Percentiles rank a stretch among this genome's conserved stretches.
These are phyloP conservation scores for Diplodus puntazzo DNA, from an alignment of 2,797 vertebrate species.

Conservation along the genomic window DNA sequence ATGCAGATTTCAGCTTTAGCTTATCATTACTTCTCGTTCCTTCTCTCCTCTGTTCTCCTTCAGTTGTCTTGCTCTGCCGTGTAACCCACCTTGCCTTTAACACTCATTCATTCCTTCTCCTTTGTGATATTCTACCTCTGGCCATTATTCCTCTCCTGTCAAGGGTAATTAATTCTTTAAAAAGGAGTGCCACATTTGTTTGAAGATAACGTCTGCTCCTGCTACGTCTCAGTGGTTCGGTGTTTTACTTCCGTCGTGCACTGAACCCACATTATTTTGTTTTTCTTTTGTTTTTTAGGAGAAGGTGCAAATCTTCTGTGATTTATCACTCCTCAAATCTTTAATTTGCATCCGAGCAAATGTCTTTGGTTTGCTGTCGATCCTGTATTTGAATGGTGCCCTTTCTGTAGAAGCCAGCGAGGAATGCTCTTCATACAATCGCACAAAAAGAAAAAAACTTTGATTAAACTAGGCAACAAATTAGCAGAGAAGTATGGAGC, in stretches of 20 bases:
- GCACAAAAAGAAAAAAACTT: not conserved
- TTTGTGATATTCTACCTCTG: constrained; percentile 37
- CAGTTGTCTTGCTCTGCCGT: not conserved
- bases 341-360: constrained; percentile 7
- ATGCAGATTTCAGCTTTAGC: constrained; percentile 38
- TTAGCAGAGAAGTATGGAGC: constrained; percentile 9
- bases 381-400: constrained; percentile 10
- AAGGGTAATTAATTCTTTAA: constrained; percentile 60
- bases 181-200: constrained; percentile 55
- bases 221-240: constrained; percentile 26
- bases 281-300: constrained; percentile 25
- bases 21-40: constrained; percentile 1
- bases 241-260: constrained; percentile 30
- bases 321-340: constrained; percentile 43
- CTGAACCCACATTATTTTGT: constrained; percentile 27
- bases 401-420: constrained; percentile 9
- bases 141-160: constrained; percentile 39
- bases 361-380: constrained; percentile 24
- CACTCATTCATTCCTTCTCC: constrained; percentile 21
- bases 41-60: constrained; percentile 25
- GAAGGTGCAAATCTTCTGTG: constrained; percentile 16
- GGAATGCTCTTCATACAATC: not conserved
- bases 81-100: constrained; percentile 21
- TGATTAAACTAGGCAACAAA: not conserved
- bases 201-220: constrained; percentile 46